Conservation (phyloP, 1,140 invertebrate genomes). For the Trichonephila inaurata region DNA sequence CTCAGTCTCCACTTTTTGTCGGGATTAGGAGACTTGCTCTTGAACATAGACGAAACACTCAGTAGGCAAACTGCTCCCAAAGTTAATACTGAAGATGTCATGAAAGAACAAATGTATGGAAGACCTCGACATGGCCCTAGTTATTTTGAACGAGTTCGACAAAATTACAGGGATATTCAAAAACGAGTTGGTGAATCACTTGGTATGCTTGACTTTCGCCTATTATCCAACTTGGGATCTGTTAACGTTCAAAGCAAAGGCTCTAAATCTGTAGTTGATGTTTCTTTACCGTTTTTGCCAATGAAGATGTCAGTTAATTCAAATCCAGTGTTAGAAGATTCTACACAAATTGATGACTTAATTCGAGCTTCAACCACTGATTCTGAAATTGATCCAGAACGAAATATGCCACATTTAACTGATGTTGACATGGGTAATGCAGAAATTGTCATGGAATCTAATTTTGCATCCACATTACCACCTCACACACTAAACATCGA, state of each 20-base stretch:
- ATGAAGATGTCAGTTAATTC: conserved; percentile 1
- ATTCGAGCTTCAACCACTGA: neutral
- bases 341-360: neutral
- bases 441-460: neutral
- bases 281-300: conserved; percentile 41
- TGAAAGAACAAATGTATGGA: conserved; percentile 25
- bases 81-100: neutral
- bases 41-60: conserved; percentile 48
- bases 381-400: neutral
- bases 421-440: neutral
- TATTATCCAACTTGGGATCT: neutral
- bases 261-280: neutral
- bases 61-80: conserved; percentile 28
- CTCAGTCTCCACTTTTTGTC: neutral
- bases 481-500: neutral
- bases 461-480: neutral
- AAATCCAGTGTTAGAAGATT: neutral
- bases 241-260: conserved; percentile 38
- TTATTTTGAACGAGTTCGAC: conserved; percentile 46
- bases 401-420: neutral
- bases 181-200: neutral
- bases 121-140: neutral
- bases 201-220: neutral
- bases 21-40: neutral
- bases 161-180: conserved; percentile 62